Base-by-base conservation (phyloP, 2,888 invertebrate genomes). In the Reticulitermes lucifugus region DNA sequence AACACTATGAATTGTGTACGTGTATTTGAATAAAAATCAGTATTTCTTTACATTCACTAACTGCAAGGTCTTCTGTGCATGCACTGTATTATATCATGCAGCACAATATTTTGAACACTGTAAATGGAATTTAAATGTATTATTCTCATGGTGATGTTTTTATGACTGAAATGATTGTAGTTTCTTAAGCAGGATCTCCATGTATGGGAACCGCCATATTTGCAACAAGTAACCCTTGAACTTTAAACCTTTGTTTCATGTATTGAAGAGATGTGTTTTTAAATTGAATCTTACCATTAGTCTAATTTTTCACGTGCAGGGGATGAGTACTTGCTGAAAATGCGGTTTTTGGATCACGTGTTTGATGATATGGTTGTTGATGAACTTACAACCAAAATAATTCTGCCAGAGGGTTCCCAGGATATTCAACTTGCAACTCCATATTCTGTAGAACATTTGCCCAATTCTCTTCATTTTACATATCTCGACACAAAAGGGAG, bases 291-390 rank as follows among this genome's bases (percentile, higher is more conserved):
- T 21, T 55, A 14, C 7, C 55, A 14, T 18, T 55, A 5, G 5
- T 55, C 14, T 55, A 18, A 9, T 65, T 65, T 65, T n/a, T 65
- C 65, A 14, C 75, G 55, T 88, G 93, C 94, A 87, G 96, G 96
- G 87, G 94, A 94, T 90, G 93, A 96, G 51, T 98, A 96, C 91
- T 93, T 96, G 73, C 91, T 99, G 84, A 97, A 96, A 90, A 97
- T 99, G 96, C 94, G 98, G 87, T 92, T 98, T n/a, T 92, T 99
- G 88, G 99, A 99, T 91, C 99, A 99, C 90, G 94, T 99, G 77
- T 98, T 95, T 91, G 99, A 99, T 91, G 98, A 99, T 88, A 98
- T 99, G 96, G 94, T 96, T 83, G 95, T 99, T 83, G 98, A 99
- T 89, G 96, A 98, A 88, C 92, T 98, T 59, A 93, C 95, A 59